phyloP scores from a whole-genome alignment of 2,888 invertebrate genomes.

The Flexamia atlantica region DNA sequence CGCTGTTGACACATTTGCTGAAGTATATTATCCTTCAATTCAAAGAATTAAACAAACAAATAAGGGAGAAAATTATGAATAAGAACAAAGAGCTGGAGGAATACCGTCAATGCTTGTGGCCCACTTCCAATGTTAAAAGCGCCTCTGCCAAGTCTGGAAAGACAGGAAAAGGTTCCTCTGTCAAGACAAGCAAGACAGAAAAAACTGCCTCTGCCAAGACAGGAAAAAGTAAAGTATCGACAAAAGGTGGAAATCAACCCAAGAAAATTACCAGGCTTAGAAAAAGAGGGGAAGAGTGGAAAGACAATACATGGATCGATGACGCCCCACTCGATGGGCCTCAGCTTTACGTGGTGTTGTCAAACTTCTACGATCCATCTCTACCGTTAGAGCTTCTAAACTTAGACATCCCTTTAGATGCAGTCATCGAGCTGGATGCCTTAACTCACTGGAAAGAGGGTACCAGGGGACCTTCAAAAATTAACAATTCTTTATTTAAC shows the following conservation, averaged over 20 bases:
- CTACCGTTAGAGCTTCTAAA: constrained; percentile 70
- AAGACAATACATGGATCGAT: constrained; percentile 77
- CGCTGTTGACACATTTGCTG: constrained; percentile 37
- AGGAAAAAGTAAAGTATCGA: background rate
- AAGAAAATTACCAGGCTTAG: constrained; percentile 77
- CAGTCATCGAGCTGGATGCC: constrained; percentile 71
- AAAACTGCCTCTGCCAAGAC: background rate
- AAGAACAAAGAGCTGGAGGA: constrained; percentile 15
- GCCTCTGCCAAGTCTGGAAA: constrained; percentile 34
- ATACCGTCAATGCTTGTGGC: constrained; percentile 11
- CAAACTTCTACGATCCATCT: constrained; percentile 75
- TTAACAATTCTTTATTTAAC: background rate
- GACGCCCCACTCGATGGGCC: constrained; percentile 78
- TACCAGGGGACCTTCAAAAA: background rate
- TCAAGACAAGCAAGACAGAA: constrained; percentile 22
- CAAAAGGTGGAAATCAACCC: background rate
- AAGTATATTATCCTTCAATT: constrained; percentile 32
- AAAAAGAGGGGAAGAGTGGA: constrained; percentile 78
- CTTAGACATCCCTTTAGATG: constrained; percentile 71
- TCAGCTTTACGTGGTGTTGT: constrained; percentile 77
- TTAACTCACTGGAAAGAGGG: background rate
- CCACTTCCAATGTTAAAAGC: background rate
- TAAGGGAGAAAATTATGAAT: background rate
- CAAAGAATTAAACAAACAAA: constrained; percentile 35
- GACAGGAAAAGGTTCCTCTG: background rate